Evolutionary conservation across 2,797 vertebrate species (phyloP).

Genomic region (Chiroxiphia lanceolata): DNA sequence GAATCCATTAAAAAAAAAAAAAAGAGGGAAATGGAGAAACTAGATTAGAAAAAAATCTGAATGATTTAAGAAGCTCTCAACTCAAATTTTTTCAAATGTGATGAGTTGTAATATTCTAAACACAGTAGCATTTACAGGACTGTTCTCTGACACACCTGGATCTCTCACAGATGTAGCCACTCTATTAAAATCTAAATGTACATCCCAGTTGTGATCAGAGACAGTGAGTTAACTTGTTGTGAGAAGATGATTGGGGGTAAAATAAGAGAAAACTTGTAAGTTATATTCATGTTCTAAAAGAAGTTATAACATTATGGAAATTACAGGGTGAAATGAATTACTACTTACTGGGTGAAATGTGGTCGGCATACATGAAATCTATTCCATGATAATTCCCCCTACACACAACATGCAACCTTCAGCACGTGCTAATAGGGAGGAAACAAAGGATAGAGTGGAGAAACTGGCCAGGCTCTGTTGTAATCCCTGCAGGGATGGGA

Average conservation of each 20-base stretch:
- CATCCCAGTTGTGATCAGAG: background rate
- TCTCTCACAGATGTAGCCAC: background rate
- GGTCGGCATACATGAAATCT: background rate
- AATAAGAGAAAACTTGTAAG: background rate
- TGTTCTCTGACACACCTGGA: background rate
- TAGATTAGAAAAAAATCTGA: background rate
- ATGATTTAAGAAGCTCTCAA: background rate
- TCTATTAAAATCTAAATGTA: background rate
- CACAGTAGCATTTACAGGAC: background rate
- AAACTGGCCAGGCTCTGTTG: too few species aligned
- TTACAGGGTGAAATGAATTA: background rate
- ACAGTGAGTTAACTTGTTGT: background rate
- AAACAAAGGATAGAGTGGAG: background rate
- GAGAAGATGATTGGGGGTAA: background rate
- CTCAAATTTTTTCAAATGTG: background rate
- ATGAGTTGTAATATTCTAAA: background rate
- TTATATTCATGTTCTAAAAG: background rate
- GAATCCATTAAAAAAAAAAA: background rate
- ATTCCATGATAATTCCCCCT: background rate
- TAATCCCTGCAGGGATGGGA: background rate
- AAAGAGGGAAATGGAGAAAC: background rate
- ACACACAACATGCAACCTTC: background rate
- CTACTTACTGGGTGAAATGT: background rate
- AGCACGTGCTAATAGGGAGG: background rate
- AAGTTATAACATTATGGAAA: background rate